Evolutionary conservation across 2,113 vertebrate genomes (phyloP).

Genomic region (Psittacula cyanocephala): DNA sequence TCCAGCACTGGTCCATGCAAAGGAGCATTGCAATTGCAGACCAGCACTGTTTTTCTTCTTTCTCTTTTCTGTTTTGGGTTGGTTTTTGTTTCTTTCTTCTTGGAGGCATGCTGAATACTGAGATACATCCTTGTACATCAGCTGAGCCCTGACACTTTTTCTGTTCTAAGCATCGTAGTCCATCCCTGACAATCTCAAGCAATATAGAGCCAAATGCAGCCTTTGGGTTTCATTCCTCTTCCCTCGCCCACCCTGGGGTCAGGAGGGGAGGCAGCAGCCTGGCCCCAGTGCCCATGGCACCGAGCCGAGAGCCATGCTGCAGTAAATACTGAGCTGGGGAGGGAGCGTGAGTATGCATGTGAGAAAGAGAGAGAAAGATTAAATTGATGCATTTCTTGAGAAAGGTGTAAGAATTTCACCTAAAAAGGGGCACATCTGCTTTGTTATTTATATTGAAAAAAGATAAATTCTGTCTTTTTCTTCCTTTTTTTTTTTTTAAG

Average conservation of each 20-base stretch:
- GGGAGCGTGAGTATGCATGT: constrained; percentile 39
- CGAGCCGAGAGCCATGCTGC: constrained; percentile 31
- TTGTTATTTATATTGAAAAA: constrained; percentile 82
- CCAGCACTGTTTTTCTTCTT: neutral
- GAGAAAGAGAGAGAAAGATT: constrained; percentile 55
- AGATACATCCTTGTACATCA: neutral
- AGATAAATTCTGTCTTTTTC: constrained; percentile 74
- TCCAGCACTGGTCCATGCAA: neutral
- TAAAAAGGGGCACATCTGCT: constrained; percentile 81
- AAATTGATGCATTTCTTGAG: constrained; percentile 83
- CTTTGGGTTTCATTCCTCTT: constrained; percentile 23
- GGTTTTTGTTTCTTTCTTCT: neutral
- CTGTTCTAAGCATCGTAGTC: constrained; percentile 31
- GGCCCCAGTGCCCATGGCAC: constrained; percentile 25
- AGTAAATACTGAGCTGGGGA: constrained; percentile 28
- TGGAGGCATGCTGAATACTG: neutral
- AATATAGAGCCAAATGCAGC: constrained; percentile 67
- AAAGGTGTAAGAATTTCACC: constrained; percentile 84
- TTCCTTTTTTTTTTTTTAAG: constrained; percentile 1
- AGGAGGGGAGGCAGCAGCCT: constrained; percentile 13
- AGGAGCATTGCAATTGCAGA: neutral
- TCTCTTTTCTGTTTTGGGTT: neutral
- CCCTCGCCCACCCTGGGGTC: constrained; percentile 31
- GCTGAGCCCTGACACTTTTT: constrained; percentile 31
- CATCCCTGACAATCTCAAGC: constrained; percentile 69